phyloP scores from a whole-genome alignment of 2,888 invertebrate species.

The Sialis lutaria region DNA sequence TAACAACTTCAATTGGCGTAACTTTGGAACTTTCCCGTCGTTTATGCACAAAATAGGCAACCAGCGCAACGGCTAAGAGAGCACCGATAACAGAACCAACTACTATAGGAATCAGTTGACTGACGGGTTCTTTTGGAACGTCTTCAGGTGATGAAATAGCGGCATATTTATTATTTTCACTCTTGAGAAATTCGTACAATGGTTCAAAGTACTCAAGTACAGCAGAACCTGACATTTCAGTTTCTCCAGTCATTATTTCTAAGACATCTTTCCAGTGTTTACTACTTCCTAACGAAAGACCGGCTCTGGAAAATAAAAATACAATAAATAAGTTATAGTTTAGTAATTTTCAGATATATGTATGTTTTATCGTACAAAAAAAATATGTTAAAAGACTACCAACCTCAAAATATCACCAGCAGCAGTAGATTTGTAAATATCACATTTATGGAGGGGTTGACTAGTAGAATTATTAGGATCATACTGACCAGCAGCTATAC shows the following conservation, averaged over 20 bases:
- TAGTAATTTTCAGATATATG: background rate
- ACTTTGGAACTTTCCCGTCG: no score
- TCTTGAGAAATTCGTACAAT: slow-evolving; percentile 30
- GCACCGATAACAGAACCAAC: background rate
- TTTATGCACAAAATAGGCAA: background rate
- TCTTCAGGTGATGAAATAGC: slow-evolving; percentile 11
- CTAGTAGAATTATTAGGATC: slow-evolving; percentile 27
- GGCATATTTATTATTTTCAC: slow-evolving; percentile 25
- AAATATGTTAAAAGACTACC: slow-evolving; percentile 4
- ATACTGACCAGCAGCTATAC: slow-evolving; percentile 45
- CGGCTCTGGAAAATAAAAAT: slow-evolving; percentile 24
- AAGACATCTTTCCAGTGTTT: slow-evolving; percentile 39
- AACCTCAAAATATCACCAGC: slow-evolving; percentile 47
- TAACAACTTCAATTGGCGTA: no score
- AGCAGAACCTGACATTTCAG: slow-evolving; percentile 32
- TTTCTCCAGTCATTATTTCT: slow-evolving; percentile 34
- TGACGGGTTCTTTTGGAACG: background rate
- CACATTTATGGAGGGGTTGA: slow-evolving; percentile 50
- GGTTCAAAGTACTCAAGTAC: slow-evolving; percentile 40
- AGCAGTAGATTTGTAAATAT: slow-evolving; percentile 44
- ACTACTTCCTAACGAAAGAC: slow-evolving; percentile 28
- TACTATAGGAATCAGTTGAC: background rate
- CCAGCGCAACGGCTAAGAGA: background rate
- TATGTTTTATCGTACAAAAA: background rate
- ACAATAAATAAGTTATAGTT: background rate